A percentile compares a stretch with the other conserved stretches of the same genome.
phyloP scores from a whole-genome alignment of 2,888 invertebrate genomes.

The Sisyra terminalis region DNA sequence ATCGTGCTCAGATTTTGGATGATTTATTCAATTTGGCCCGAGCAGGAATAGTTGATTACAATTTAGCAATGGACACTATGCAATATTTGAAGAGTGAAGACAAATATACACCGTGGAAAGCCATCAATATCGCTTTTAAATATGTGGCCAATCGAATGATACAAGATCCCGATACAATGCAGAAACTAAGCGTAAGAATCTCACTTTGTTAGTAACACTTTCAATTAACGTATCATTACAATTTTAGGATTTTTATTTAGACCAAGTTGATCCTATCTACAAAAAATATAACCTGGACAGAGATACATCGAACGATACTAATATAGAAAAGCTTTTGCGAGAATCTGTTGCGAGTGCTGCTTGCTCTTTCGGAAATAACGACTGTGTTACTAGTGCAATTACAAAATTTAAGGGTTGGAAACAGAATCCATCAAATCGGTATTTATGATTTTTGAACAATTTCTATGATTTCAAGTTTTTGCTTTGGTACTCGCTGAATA shows the following conservation, averaged over 20 bases:
- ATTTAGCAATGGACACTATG: conserved; percentile 43
- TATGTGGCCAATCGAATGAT: conserved; percentile 17
- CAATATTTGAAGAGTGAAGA: conserved; percentile 50
- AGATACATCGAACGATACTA: neutral
- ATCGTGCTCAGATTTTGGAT: conserved; percentile 63
- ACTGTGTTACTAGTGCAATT: conserved; percentile 35
- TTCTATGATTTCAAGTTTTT: neutral
- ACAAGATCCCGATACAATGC: conserved; percentile 17
- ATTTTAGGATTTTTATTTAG: too few species aligned
- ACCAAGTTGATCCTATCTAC: too few species aligned
- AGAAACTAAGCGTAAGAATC: too few species aligned
- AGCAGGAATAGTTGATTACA: conserved; percentile 40
- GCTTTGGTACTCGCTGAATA: too few species aligned
- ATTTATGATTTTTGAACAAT: neutral
- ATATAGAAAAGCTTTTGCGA: neutral
- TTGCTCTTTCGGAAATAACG: conserved; percentile 13
- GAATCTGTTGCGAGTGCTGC: neutral
- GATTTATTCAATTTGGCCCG: conserved; percentile 64
- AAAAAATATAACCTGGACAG: neutral
- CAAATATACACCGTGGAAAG: conserved; percentile 64
- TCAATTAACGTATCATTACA: too few species aligned
- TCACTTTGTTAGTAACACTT: too few species aligned
- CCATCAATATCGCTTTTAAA: conserved; percentile 27
- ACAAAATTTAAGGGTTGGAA: conserved; percentile 25
- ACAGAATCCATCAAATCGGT: conserved; percentile 9